Evolutionary conservation across 1,140 invertebrate species (phyloP), one percentile per base, ranked within the genome.

Genomic region (Bactericera cockerelli): DNA sequence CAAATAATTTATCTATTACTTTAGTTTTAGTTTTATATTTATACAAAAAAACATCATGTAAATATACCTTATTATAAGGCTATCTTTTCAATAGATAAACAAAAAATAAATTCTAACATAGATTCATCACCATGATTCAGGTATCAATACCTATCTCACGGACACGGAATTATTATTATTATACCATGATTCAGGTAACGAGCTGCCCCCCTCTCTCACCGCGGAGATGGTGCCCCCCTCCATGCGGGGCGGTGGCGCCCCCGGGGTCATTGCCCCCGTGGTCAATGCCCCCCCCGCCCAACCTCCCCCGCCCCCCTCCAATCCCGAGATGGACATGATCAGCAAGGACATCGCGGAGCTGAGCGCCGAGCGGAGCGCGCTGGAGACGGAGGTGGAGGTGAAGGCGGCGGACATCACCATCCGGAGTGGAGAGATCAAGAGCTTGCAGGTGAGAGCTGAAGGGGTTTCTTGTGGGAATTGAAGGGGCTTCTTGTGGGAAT

Each of bases 271-370:
- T n/a, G n/a, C n/a, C n/a, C n/a, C n/a, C n/a, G n/a, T n/a, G n/a
- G n/a, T n/a, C n/a, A 19, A 4, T 3, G 21, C 19, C 22, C 33
- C 22, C 16, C 21, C 33, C 10, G 8, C 53, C 21, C 8, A 14
- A 16, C 39, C 26, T 19, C 53, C 58, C 22, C 26, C 59, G 21
- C 33, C 56, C 16, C 82, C 81, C 66, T 80, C 81, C 26, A 87
- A 86, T 74, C 87, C 89, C 16, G 92, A 96, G 74, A 74, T 95
- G 67, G 88, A 94, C 67, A 84, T 89, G 75, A 89, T 95, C 65
- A 87, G 81, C 63, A 89, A 92, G 70, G 92, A 95, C 70, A 93
- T 95, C 67, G 87, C 89, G 68, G 87, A 90, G 65, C 76, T 95
- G 63, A 80, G 81, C 2, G 77, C 81, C 58, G 92, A 96, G 72